Conservation (phyloP, 2,888 invertebrate genomes). For the Spisula solida region DNA sequence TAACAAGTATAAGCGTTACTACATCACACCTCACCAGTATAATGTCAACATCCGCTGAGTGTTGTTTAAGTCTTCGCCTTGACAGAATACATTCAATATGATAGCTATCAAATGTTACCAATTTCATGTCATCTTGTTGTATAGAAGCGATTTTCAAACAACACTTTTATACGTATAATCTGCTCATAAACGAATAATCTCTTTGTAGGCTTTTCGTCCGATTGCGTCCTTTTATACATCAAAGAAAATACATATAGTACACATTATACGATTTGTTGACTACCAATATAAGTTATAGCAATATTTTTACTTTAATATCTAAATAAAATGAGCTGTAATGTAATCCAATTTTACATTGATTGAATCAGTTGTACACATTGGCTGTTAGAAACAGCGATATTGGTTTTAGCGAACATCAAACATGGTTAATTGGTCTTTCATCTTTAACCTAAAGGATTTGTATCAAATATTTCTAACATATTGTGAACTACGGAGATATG, state of each 20-base stretch:
- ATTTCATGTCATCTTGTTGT: slow-evolving; percentile 12
- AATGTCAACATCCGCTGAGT: background rate
- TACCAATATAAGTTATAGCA: slow-evolving; percentile 48
- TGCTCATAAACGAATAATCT: slow-evolving; percentile 56
- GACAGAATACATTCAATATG: background rate
- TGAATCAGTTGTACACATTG: slow-evolving; percentile 38
- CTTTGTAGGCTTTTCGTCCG: slow-evolving; percentile 47
- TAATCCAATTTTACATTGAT: slow-evolving; percentile 60
- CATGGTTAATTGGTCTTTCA: slow-evolving; percentile 60
- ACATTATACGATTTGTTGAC: slow-evolving; percentile 61
- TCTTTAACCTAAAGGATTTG: slow-evolving; percentile 35
- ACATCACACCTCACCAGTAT: background rate
- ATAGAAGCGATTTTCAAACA: slow-evolving; percentile 13
- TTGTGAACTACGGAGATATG: background rate
- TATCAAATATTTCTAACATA: slow-evolving; percentile 36
- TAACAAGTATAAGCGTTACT: too few relatives aligned
- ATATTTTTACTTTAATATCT: slow-evolving; percentile 54
- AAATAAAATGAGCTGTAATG: slow-evolving; percentile 55
- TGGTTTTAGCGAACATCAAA: slow-evolving; percentile 55
- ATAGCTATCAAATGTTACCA: slow-evolving; percentile 1
- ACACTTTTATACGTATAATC: slow-evolving; percentile 35
- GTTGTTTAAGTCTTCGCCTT: background rate
- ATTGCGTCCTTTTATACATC: slow-evolving; percentile 54
- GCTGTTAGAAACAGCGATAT: slow-evolving; percentile 24
- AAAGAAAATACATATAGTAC: slow-evolving; percentile 55